A percentile compares a stretch with the other conserved stretches of the same genome.
Evolutionary conservation across 2,888 invertebrate genomes (phyloP).

Genomic region (Polydrusus cervinus): DNA sequence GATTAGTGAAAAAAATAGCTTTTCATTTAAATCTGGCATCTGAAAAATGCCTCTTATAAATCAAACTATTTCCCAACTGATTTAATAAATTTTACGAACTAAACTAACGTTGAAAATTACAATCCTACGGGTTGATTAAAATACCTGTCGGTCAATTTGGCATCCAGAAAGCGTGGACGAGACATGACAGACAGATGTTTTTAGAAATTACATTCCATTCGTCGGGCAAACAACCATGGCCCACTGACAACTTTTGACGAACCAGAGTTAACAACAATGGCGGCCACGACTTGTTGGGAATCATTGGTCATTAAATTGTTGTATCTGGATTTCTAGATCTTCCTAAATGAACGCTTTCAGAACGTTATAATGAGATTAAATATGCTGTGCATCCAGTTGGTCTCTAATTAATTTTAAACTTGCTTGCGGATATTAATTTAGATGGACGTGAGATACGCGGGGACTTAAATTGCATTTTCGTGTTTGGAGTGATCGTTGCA

Average conservation of each 20-base stretch:
- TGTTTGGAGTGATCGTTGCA: conserved; percentile 1
- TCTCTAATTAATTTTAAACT: conserved; percentile 32
- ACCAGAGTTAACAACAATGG: conserved; percentile 54
- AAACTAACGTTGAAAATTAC: conserved; percentile 45
- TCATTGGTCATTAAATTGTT: conserved; percentile 58
- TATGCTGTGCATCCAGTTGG: conserved; percentile 13
- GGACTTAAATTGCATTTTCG: conserved; percentile 20
- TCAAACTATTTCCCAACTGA: conserved; percentile 39
- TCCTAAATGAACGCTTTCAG: conserved; percentile 16
- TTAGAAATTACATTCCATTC: conserved; percentile 18
- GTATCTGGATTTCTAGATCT: conserved; percentile 49
- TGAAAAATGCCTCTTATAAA: conserved; percentile 40
- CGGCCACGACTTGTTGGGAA: conserved; percentile 56
- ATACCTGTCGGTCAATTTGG: conserved; percentile 59
- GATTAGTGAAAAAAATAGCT: conserved; percentile 20
- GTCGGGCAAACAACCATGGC: conserved; percentile 29
- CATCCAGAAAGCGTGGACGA: conserved; percentile 52
- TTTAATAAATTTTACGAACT: conserved; percentile 32
- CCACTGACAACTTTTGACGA: conserved; percentile 35
- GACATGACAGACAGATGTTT: conserved; percentile 46
- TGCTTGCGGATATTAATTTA: conserved; percentile 37
- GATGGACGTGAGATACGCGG: conserved; percentile 6
- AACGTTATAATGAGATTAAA: conserved; percentile 13
- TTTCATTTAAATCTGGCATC: conserved; percentile 37
- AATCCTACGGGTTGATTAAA: conserved; percentile 55